Evolutionary conservation across 2,797 vertebrate species (phyloP).

Genomic region (Bryconaethiops microstoma): DNA sequence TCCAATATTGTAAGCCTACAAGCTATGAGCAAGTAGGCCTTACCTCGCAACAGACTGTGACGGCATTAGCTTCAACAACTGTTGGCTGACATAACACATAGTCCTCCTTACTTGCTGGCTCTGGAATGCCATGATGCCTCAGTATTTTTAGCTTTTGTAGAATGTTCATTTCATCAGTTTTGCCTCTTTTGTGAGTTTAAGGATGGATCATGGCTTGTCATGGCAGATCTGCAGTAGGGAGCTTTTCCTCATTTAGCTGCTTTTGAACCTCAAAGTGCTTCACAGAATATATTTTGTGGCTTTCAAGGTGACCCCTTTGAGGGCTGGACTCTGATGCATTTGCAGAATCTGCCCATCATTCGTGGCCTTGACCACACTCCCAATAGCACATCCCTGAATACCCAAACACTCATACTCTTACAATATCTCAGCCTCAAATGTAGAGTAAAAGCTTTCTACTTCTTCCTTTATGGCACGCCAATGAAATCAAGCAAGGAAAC

Average conservation of each 20-base stretch:
- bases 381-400: neutral
- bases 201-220: neutral
- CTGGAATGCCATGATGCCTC: neutral
- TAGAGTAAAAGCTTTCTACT: constrained; percentile 10
- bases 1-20: neutral
- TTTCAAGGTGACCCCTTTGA: constrained; percentile 18
- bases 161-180: neutral
- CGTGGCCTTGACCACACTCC: neutral
- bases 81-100: neutral
- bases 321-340: neutral
- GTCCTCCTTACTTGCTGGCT: neutral
- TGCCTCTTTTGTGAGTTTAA: neutral
- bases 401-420: neutral
- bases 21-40: neutral
- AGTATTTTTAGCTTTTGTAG: neutral
- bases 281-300: neutral
- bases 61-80: neutral
- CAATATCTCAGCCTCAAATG: constrained; percentile 1
- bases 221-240: neutral
- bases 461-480: neutral
- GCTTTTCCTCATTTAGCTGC: neutral
- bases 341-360: neutral
- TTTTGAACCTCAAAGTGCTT: constrained; percentile 6
- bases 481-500: constrained; percentile 20
- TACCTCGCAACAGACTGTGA: neutral